Percentiles rank a stretch among this genome's conserved stretches.
Conservation (phyloP, 2,113 vertebrate species). For the Geococcyx californianus region DNA sequence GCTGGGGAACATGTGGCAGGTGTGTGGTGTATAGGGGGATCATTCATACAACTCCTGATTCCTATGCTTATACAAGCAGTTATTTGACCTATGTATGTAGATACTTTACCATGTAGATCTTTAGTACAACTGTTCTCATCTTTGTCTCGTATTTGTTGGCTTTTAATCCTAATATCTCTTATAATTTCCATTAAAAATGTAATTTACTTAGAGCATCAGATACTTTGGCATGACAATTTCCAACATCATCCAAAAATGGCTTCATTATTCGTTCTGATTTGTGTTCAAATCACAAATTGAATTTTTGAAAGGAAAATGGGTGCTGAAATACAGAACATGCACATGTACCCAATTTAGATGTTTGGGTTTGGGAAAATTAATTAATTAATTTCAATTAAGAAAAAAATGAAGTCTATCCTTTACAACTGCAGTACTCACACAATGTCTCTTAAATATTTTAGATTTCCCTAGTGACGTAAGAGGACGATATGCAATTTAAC, state of each 20-base stretch:
- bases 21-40: neutral
- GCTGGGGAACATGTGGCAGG: neutral
- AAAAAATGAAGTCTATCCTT: neutral
- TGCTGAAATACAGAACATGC: neutral
- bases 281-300: neutral
- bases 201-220: neutral
- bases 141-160: neutral
- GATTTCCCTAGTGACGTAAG: neutral
- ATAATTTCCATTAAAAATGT: neutral
- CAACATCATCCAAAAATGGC: neutral
- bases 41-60: neutral
- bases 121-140: neutral
- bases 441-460: neutral
- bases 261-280: neutral
- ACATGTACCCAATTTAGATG: neutral
- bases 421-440: neutral
- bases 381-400: neutral
- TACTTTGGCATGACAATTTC: neutral
- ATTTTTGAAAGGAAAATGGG: neutral
- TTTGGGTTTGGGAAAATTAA: fast-evolving
- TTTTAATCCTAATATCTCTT: neutral
- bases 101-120: neutral
- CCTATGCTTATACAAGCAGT: neutral
- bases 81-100: neutral
- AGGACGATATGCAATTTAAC: neutral